These are phyloP conservation scores for Arctocebus calabarensis DNA, from an alignment of 2,797 vertebrate species.

Conservation along the genomic window DNA sequence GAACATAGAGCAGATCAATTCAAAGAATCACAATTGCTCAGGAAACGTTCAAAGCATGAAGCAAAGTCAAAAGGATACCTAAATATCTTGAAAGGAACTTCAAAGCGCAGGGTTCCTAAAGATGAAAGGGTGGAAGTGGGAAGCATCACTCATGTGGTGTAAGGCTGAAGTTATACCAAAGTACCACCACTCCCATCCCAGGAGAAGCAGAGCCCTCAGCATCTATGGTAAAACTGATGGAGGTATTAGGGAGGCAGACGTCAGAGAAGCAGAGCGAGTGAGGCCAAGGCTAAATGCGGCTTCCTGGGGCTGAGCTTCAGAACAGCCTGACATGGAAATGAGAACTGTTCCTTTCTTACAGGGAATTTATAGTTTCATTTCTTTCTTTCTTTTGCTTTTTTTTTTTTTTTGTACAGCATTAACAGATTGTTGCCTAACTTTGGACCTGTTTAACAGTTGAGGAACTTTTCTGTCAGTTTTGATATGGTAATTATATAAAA, in stretches of 20 bases:
- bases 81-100: background rate
- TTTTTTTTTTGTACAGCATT: background rate
- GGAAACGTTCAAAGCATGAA: background rate
- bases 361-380: background rate
- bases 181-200: background rate
- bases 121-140: background rate
- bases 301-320: background rate
- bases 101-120: background rate
- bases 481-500: conserved; percentile 5
- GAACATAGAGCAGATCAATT: background rate
- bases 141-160: background rate
- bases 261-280: background rate
- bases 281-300: background rate
- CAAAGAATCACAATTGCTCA: background rate
- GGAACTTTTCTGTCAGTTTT: conserved; percentile 38
- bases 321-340: background rate
- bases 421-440: conserved; percentile 29
- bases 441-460: conserved; percentile 26
- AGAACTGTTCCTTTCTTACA: background rate
- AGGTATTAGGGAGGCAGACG: background rate
- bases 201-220: background rate
- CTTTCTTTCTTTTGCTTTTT: too few relatives aligned
- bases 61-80: background rate
- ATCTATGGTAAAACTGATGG: background rate
- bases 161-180: background rate